Evolutionary conservation across 2,113 vertebrate genomes (phyloP).

Genomic region (Elgaria multicarinata): DNA sequence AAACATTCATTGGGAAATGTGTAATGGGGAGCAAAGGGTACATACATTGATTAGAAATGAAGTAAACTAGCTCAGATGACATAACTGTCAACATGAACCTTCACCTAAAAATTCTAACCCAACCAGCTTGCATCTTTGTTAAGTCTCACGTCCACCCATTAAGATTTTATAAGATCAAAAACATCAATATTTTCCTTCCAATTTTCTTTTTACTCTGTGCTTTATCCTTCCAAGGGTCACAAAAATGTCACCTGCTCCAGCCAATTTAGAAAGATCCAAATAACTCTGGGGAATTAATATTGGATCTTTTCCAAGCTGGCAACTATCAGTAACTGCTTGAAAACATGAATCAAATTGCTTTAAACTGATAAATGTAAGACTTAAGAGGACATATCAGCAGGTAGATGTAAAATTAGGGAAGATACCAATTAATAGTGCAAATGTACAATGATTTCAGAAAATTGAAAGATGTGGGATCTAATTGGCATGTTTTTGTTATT

Average conservation of each 20-base stretch:
- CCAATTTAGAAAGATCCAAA: constrained; percentile 45
- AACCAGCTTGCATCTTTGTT: constrained; percentile 23
- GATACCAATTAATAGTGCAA: constrained; percentile 21
- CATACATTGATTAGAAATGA: constrained; percentile 25
- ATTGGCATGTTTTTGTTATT: constrained; percentile 47
- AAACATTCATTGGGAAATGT: constrained; percentile 35
- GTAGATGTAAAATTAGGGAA: constrained; percentile 38
- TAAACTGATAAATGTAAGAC: constrained; percentile 24
- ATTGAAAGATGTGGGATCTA: constrained; percentile 50
- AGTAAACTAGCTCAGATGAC: constrained; percentile 38
- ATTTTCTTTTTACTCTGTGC: constrained; percentile 21
- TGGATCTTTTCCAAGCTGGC: constrained; percentile 34
- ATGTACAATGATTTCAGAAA: constrained; percentile 48
- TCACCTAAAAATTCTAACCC: constrained; percentile 17
- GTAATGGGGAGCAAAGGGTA: constrained; percentile 26
- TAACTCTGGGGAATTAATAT: constrained; percentile 8
- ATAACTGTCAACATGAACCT: constrained; percentile 28
- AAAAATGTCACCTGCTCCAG: constrained; percentile 23
- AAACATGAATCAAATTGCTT: neutral
- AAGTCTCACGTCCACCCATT: constrained; percentile 26
- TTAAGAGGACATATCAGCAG: constrained; percentile 40
- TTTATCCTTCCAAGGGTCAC: constrained; percentile 20
- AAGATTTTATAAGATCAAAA: constrained; percentile 44
- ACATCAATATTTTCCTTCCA: constrained; percentile 37
- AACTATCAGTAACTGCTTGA: neutral